Evolutionary conservation across 2,113 vertebrate species (phyloP).

Genomic region (Helogale parvula): DNA sequence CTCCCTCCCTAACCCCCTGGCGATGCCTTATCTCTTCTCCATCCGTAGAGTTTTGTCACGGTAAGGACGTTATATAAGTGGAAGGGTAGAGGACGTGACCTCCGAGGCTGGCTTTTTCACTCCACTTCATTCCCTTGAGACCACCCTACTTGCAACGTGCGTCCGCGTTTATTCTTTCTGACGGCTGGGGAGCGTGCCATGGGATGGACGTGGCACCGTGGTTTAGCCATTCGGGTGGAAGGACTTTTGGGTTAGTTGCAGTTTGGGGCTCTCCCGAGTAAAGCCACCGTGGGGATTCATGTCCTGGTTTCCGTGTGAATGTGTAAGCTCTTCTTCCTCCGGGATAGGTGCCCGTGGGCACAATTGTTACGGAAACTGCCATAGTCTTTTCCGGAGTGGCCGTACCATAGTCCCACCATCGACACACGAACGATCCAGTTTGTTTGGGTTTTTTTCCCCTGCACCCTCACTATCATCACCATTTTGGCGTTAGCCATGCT

Average conservation of each 20-base stretch:
- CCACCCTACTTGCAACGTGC: neutral
- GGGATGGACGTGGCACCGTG: fast-evolving
- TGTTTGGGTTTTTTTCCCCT: neutral
- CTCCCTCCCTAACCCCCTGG: neutral
- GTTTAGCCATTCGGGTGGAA: neutral
- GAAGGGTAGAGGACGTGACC: neutral
- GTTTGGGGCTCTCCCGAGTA: neutral
- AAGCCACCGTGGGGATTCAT: neutral
- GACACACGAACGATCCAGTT: neutral
- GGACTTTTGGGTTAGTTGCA: neutral
- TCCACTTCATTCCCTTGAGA: neutral
- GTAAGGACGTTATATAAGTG: neutral
- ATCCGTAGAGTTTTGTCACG: neutral
- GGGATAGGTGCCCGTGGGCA: neutral
- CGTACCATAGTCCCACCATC: neutral
- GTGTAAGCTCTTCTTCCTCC: neutral
- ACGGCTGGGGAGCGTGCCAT: neutral
- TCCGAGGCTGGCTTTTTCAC: neutral
- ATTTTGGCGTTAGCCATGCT: neutral
- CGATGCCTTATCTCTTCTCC: neutral
- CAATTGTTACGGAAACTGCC: neutral
- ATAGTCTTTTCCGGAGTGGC: neutral
- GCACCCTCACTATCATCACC: neutral
- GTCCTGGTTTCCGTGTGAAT: neutral
- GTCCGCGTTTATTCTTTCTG: neutral